Base-by-base conservation (phyloP, 2,888 invertebrate genomes). In the Sinotaia quadrata region DNA sequence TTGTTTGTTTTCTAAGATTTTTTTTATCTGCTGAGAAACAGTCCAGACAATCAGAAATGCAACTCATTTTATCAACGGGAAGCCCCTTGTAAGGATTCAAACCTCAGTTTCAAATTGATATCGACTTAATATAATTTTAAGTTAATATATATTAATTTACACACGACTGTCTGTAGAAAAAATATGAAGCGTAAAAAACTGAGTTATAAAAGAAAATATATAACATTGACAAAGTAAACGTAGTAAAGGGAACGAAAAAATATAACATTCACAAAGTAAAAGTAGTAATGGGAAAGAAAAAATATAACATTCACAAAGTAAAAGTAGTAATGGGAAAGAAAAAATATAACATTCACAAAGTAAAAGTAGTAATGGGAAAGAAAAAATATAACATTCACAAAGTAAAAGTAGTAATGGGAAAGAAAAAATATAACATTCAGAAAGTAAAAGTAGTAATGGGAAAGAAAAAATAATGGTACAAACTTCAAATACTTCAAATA, bases 301-400 rank as follows among this genome's bases (percentile, higher is more conserved):
- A 44, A 41, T 18, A 51, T 27, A 31, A 36, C 29, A 62, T 31
- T 47, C 31, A 44, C 5, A 36, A 29, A 8, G 27, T 18, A 18
- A 24, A 36, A n/a, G 49, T 10, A 49, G 54, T 27, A 3, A 37
- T 29, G 33, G 27, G 31, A 41, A 49, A 41, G 49, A 33, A 24
- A 36, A 31, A 36, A 33, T 34, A n/a, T n/a, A 12, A 21, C 15
- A 54, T 41, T 27, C 24, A 52, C 41, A 67, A 27, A 44, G 49
- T 37, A 41, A 56, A 54, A 44, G 4, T 41, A 65, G 57, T 27
- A 51, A 49, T 47, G 57, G 34, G 69, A 66, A 33, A 47, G 57
- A 69, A 33, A 66, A 33, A 67, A 2, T 31, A 31, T 47, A 31
- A 60, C 24, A 59, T 24, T 41, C 41, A 44, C 18, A 27, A 33